Percentiles rank a stretch among this genome's conserved stretches.
Conservation (phyloP, 1,140 invertebrate genomes). For the Drosophila oshimai region DNA sequence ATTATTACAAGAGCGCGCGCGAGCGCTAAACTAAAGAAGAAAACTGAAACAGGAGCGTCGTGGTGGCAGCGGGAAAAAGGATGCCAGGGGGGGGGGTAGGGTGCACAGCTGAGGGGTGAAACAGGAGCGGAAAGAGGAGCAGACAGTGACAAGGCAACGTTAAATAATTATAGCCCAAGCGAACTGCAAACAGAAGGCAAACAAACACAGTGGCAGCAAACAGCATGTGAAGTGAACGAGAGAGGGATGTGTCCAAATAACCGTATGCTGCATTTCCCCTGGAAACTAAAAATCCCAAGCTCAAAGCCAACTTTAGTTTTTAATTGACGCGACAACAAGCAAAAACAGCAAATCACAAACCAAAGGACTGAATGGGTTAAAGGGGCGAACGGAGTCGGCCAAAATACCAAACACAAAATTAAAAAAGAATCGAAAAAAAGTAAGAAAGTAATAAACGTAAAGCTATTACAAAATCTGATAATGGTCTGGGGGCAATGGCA, state of each 20-base stretch:
- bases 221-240: constrained; percentile 4
- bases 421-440: constrained; percentile 58
- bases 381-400: not conserved
- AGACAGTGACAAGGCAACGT: constrained; percentile 70
- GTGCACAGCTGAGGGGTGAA: not conserved
- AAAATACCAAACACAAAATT: constrained; percentile 64
- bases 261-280: constrained; percentile 10
- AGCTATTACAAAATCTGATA: constrained; percentile 81
- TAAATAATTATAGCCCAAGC: constrained; percentile 78
- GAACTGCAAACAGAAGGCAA: constrained; percentile 63
- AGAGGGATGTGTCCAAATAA: constrained; percentile 44
- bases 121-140: not conserved
- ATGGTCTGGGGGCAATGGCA: constrained; percentile 71
- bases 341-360: constrained; percentile 67
- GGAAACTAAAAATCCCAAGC: constrained; percentile 23
- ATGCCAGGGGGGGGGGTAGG: not conserved
- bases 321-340: constrained; percentile 51
- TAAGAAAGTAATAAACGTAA: constrained; percentile 81
- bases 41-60: constrained; percentile 46
- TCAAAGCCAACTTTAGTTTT: constrained; percentile 28
- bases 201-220: constrained; percentile 32
- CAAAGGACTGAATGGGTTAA: not conserved
- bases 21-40: constrained; percentile 73
- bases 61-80: constrained; percentile 9
- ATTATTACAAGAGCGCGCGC: constrained; percentile 79